Evolutionary conservation across 2,888 invertebrate genomes (phyloP).

Genomic region (Drosophila acutilabella): DNA sequence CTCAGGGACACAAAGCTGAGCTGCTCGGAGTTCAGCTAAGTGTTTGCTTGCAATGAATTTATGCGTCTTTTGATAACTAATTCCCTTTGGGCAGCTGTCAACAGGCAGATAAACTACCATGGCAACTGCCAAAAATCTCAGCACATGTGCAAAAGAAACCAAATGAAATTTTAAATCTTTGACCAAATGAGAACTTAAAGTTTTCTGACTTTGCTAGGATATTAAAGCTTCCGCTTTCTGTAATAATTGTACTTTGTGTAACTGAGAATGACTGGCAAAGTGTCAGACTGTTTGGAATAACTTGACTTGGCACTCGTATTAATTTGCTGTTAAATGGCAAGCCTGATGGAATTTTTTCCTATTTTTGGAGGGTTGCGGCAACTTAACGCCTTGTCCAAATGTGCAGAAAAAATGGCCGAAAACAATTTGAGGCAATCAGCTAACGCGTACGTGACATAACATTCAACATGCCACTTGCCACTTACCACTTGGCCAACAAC

Average conservation of each 20-base stretch:
- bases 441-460: conserved; percentile 60
- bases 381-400: conserved; percentile 51
- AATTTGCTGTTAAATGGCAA: conserved; percentile 63
- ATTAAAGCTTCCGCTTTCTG: neutral
- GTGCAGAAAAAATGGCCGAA: conserved; percentile 63
- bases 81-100: conserved; percentile 83
- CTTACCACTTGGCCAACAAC: conserved; percentile 40
- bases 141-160: conserved; percentile 28
- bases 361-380: conserved; percentile 34
- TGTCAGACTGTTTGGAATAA: conserved; percentile 26
- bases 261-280: conserved; percentile 42
- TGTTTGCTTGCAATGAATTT: conserved; percentile 65
- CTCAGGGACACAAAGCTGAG: neutral
- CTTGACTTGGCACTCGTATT: conserved; percentile 53
- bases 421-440: conserved; percentile 80
- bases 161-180: neutral
- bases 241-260: conserved; percentile 5
- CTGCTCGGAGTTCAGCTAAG: conserved; percentile 24
- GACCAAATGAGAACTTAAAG: conserved; percentile 34
- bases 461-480: conserved; percentile 13
- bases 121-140: conserved; percentile 47
- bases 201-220: neutral
- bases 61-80: conserved; percentile 79
- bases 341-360: conserved; percentile 33
- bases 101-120: conserved; percentile 73